Evolutionary conservation across 1,140 invertebrate genomes (phyloP).

Genomic region (Galleria mellonella): DNA sequence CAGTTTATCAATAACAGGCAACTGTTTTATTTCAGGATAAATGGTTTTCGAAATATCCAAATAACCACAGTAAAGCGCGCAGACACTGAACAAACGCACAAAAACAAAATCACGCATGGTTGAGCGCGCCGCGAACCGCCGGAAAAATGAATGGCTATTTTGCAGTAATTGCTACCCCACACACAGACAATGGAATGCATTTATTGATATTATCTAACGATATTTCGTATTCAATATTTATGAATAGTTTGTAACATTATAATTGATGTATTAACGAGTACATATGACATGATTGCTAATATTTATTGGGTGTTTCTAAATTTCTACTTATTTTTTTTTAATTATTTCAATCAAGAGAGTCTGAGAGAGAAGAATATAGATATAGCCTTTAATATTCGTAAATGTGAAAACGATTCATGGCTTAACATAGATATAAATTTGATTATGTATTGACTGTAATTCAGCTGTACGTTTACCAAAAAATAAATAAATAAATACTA

Average conservation of each 20-base stretch:
- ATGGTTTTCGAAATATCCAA: constrained; percentile 58
- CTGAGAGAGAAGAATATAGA: no score
- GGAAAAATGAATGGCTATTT: constrained; percentile 68
- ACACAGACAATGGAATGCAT: constrained; percentile 22
- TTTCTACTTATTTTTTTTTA: no score
- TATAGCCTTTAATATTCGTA: no score
- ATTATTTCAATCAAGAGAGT: no score
- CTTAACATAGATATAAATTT: no score
- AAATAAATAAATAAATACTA: no score
- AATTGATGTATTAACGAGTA: no score
- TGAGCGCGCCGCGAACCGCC: constrained; percentile 47
- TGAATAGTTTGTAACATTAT: constrained; percentile 15
- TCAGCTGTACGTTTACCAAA: no score
- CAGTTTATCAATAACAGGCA: constrained; percentile 50
- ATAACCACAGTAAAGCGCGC: constrained; percentile 58
- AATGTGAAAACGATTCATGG: no score
- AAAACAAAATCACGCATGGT: constrained; percentile 69
- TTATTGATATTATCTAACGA: constrained; percentile 28
- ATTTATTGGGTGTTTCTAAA: no score
- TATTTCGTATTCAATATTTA: constrained; percentile 8
- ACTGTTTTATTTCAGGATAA: constrained; percentile 61
- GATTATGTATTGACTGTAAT: no score
- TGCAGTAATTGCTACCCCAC: constrained; percentile 58
- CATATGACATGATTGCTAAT: no score
- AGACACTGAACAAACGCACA: constrained; percentile 68